A percentile compares a stretch with the other conserved stretches of the same genome.
phyloP scores from a whole-genome alignment of 2,888 invertebrate genomes.

The Dolichopus griseipennis region DNA sequence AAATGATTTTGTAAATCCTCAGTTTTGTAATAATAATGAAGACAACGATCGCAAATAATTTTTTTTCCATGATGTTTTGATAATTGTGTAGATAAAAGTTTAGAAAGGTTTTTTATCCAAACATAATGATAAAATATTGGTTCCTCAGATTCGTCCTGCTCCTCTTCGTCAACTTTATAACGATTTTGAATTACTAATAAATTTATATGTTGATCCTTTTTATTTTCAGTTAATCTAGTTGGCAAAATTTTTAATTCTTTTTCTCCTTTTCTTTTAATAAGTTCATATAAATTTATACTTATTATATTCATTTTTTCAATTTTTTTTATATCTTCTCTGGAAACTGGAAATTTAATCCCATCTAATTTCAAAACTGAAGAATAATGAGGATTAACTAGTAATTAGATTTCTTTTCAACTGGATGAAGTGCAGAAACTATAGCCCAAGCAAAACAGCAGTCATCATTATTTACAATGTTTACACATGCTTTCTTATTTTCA shows the following conservation, averaged over 20 bases:
- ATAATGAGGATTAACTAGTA: conserved; percentile 10
- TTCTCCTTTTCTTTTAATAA: conserved; percentile 7
- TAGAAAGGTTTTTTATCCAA: conserved; percentile 15
- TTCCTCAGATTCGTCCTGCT: not conserved
- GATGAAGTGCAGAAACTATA: conserved; percentile 9
- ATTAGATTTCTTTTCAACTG: conserved; percentile 11
- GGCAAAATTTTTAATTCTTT: conserved; percentile 10
- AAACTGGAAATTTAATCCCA: conserved; percentile 10
- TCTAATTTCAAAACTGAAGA: conserved; percentile 13
- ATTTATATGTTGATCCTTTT: conserved; percentile 11
- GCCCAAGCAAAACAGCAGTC: not conserved
- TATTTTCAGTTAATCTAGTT: conserved; percentile 10
- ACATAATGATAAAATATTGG: conserved; percentile 13
- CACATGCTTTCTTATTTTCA: not conserved
- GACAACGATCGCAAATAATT: conserved; percentile 13
- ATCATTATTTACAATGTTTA: not conserved
- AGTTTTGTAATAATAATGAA: conserved; percentile 10
- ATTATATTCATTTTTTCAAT: conserved; percentile 10
- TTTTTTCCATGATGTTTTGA: conserved; percentile 12
- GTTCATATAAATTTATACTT: conserved; percentile 11
- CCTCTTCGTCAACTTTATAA: not conserved
- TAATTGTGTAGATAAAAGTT: conserved; percentile 8
- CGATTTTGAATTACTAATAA: conserved; percentile 10
- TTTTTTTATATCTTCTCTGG: not conserved
- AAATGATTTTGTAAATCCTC: conserved; percentile 9